A percentile compares a stretch with the other conserved stretches of the same genome.
phyloP scores from a whole-genome alignment of 2,888 invertebrate species.

The Lithosia quadra region DNA sequence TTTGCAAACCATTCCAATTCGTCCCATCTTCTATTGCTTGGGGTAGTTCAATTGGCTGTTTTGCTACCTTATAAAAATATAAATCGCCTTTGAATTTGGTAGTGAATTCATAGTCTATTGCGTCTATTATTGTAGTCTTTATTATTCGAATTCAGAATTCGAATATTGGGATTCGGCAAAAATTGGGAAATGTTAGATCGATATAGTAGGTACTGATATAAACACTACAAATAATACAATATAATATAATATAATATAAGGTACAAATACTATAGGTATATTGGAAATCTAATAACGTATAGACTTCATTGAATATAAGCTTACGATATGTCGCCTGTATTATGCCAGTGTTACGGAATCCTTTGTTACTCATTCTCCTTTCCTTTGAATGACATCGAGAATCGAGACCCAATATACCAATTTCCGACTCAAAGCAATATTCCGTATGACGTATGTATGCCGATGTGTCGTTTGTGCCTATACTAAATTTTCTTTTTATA shows the following conservation, averaged over 20 bases:
- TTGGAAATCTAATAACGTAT: neutral
- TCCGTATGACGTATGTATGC: neutral
- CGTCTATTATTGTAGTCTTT: too few relatives aligned
- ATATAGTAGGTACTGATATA: neutral
- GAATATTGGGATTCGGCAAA: neutral
- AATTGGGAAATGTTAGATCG: neutral
- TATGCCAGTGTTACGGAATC: neutral
- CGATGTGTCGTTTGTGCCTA: neutral
- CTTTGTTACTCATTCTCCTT: neutral
- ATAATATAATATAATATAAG: too few relatives aligned
- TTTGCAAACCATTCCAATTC: too few relatives aligned
- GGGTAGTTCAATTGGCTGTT: too few relatives aligned
- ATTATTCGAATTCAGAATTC: too few relatives aligned
- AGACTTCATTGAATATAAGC: conserved; percentile 2
- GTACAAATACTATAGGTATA: too few relatives aligned
- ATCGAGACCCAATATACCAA: conserved; percentile 4
- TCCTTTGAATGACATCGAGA: neutral
- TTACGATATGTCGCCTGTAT: neutral
- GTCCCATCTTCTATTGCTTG: too few relatives aligned
- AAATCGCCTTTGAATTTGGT: too few relatives aligned
- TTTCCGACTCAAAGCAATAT: conserved; percentile 6
- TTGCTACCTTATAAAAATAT: too few relatives aligned
- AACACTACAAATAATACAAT: too few relatives aligned
- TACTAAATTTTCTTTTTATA: neutral
- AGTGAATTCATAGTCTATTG: too few relatives aligned